These are phyloP conservation scores for Hyalella azteca DNA, from an alignment of 2,888 invertebrate genomes.

Conservation along the genomic window DNA sequence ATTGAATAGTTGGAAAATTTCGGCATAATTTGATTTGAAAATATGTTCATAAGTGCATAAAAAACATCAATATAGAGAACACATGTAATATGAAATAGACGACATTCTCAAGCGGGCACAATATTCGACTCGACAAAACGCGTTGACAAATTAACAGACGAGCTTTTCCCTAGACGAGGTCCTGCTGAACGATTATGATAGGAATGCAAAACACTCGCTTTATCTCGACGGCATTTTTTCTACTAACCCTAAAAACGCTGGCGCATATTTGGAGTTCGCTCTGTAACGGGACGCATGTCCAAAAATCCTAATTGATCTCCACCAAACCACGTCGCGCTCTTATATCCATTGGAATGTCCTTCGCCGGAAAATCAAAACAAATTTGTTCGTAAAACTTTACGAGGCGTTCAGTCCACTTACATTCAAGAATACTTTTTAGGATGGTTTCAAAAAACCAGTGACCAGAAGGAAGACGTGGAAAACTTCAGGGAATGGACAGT, in stretches of 20 bases:
- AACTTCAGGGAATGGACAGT: not conserved
- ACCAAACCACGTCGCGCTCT: not conserved
- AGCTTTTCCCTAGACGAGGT: too few species aligned
- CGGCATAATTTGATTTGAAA: too few species aligned
- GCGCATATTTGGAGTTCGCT: constrained; percentile 25
- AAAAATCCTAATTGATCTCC: constrained; percentile 32
- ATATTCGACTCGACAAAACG: too few species aligned
- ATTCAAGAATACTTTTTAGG: not conserved
- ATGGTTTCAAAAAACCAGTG: constrained; percentile 3
- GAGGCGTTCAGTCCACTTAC: too few species aligned
- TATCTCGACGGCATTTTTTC: constrained; percentile 23
- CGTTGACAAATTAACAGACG: too few species aligned
- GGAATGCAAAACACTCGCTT: constrained; percentile 30
- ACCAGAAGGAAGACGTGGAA: not conserved
- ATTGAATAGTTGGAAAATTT: too few species aligned
- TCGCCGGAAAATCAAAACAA: constrained; percentile 25
- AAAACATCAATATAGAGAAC: too few species aligned
- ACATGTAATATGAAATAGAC: too few species aligned
- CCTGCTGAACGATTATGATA: constrained; percentile 17
- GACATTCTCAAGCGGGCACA: too few species aligned
- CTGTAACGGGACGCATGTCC: constrained; percentile 25
- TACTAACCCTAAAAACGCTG: constrained; percentile 7
- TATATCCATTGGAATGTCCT: constrained; percentile 11
- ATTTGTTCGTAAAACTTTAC: constrained; percentile 14
- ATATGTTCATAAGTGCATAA: too few species aligned